These are phyloP conservation scores for Caiman crocodilus DNA, from an alignment of 2,797 vertebrate species.

Conservation along the genomic window DNA sequence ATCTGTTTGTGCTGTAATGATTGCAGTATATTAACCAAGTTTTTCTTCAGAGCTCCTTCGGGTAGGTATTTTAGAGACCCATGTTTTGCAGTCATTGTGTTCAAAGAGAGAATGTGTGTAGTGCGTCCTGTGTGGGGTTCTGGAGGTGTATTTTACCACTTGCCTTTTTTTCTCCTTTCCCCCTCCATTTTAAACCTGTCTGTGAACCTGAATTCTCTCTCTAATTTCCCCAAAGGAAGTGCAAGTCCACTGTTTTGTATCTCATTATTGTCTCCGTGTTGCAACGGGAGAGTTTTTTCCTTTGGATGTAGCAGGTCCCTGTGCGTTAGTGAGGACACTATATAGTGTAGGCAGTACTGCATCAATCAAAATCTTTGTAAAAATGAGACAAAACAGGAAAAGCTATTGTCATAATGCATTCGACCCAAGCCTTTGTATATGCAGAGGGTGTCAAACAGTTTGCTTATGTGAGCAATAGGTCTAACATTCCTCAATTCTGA, in stretches of 20 bases:
- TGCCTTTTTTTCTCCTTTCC: not conserved
- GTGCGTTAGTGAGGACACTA: not conserved
- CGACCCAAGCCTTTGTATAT: not conserved
- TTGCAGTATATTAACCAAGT: accelerated
- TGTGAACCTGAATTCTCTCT: not conserved
- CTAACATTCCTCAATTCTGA: accelerated
- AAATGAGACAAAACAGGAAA: not conserved
- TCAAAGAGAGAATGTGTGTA: not conserved
- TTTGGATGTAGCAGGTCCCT: not conserved
- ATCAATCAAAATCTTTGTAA: not conserved
- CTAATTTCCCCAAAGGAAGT: conserved; percentile 40
- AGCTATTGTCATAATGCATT: accelerated
- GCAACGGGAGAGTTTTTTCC: not conserved
- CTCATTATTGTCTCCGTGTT: not conserved
- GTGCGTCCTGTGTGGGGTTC: not conserved
- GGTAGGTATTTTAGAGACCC: not conserved
- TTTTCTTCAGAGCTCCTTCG: not conserved
- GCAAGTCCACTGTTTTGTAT: not conserved
- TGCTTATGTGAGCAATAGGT: not conserved
- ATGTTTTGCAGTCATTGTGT: accelerated
- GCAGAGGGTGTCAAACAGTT: not conserved
- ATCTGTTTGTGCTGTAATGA: not conserved
- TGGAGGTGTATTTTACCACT: not conserved
- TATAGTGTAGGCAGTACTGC: accelerated
- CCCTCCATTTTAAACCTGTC: conserved; percentile 32